These are phyloP conservation scores for Echinops telfairi DNA, from an alignment of 2,113 vertebrate species.

Conservation along the genomic window DNA sequence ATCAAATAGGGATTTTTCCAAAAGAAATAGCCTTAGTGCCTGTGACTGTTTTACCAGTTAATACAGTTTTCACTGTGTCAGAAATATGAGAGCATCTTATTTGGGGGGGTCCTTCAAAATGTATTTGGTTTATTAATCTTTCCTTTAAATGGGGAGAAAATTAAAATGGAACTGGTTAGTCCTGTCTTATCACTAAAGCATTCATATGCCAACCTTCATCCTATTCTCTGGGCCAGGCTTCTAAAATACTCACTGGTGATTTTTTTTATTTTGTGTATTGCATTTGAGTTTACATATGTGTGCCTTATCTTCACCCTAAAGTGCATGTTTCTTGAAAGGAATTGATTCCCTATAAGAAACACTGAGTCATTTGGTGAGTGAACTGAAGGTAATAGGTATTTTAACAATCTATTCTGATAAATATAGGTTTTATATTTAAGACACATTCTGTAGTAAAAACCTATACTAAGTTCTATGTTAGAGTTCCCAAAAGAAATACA, in stretches of 20 bases:
- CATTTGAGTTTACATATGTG: background rate
- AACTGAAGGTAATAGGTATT: background rate
- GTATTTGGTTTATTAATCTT: background rate
- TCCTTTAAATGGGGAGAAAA: background rate
- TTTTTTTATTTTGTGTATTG: background rate
- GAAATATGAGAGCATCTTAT: background rate
- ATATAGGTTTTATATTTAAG: background rate
- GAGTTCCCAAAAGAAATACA: constrained; percentile 11
- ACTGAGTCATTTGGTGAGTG: background rate
- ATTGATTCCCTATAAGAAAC: background rate
- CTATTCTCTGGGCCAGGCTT: background rate
- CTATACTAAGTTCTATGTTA: background rate
- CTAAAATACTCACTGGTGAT: background rate
- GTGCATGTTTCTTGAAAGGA: background rate
- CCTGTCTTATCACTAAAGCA: background rate
- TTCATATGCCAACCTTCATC: background rate
- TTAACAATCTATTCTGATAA: background rate
- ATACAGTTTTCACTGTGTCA: background rate
- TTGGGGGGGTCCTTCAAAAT: background rate
- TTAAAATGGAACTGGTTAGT: background rate
- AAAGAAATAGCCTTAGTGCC: constrained; percentile 20
- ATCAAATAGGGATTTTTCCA: background rate
- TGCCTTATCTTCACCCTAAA: background rate
- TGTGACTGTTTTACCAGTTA: background rate
- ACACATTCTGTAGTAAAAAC: background rate